phyloP scores from a whole-genome alignment of 2,113 vertebrate genomes.

The Merops nubicus region DNA sequence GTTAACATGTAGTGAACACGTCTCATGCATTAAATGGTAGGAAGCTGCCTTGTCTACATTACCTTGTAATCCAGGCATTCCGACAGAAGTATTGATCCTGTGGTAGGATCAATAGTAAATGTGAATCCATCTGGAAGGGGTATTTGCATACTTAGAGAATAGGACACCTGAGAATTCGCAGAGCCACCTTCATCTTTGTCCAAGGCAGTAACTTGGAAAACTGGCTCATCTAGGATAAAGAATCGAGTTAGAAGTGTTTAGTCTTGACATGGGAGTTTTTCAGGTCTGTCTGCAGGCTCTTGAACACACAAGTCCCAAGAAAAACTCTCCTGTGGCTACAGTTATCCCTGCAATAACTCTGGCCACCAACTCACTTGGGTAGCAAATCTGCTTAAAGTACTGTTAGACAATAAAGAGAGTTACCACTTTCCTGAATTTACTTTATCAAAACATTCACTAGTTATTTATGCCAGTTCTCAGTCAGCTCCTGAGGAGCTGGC shows the following conservation, averaged over 20 bases:
- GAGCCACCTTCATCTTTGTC: conserved; percentile 50
- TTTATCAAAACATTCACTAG: neutral
- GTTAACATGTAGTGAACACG: neutral
- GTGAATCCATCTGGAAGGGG: conserved; percentile 55
- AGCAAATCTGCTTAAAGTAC: neutral
- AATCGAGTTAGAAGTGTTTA: neutral
- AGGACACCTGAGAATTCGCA: conserved; percentile 72
- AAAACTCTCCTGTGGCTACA: neutral
- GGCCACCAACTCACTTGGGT: neutral
- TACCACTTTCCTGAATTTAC: neutral
- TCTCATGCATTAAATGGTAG: neutral
- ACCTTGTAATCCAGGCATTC: conserved; percentile 84
- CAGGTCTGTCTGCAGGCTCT: neutral
- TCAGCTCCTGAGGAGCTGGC: neutral
- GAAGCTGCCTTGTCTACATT: neutral
- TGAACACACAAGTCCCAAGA: neutral
- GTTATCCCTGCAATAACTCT: neutral
- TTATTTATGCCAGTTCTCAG: neutral
- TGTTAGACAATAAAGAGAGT: neutral
- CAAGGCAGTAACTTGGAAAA: conserved; percentile 58
- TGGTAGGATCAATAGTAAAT: neutral
- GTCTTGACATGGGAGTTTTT: neutral
- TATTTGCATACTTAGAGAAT: conserved; percentile 68
- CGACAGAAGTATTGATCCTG: conserved; percentile 36
- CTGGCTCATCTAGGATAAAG: conserved; percentile 39